Evolutionary conservation across 2,113 vertebrate genomes (phyloP).

Genomic region (Phainopepla nitens): DNA sequence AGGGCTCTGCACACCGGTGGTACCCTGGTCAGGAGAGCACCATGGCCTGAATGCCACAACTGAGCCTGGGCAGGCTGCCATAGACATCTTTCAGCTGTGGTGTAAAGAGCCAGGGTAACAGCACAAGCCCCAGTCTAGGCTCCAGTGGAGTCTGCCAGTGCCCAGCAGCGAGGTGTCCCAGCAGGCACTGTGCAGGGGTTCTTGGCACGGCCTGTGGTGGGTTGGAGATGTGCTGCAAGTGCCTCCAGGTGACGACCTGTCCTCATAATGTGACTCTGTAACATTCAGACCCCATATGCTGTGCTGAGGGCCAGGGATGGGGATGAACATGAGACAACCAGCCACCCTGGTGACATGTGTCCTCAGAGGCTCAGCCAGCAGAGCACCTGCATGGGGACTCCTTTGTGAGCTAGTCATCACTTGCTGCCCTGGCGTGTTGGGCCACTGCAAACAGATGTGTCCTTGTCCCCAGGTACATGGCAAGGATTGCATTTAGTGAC

Average conservation of each 20-base stretch:
- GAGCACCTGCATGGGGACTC: fast-evolving
- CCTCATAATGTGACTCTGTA: not conserved
- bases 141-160: not conserved
- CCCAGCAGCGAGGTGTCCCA: fast-evolving
- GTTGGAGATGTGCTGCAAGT: not conserved
- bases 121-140: too few species aligned
- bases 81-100: fast-evolving
- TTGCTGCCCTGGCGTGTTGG: not conserved
- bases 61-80: not conserved
- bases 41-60: fast-evolving
- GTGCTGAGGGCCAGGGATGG: not conserved
- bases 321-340: fast-evolving
- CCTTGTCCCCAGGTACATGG: fast-evolving
- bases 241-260: not conserved
- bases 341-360: not conserved
- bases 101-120: fast-evolving
- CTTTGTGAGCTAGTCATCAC: fast-evolving
- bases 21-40: not conserved
- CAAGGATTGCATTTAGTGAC: not conserved
- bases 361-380: not conserved
- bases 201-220: not conserved
- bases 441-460: not conserved
- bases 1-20: not conserved
- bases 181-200: too few species aligned
- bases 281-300: fast-evolving